Percentiles rank a stretch among this genome's conserved stretches.
Conservation (phyloP, 2,888 invertebrate genomes). For the Ceratothoa steindachneri region DNA sequence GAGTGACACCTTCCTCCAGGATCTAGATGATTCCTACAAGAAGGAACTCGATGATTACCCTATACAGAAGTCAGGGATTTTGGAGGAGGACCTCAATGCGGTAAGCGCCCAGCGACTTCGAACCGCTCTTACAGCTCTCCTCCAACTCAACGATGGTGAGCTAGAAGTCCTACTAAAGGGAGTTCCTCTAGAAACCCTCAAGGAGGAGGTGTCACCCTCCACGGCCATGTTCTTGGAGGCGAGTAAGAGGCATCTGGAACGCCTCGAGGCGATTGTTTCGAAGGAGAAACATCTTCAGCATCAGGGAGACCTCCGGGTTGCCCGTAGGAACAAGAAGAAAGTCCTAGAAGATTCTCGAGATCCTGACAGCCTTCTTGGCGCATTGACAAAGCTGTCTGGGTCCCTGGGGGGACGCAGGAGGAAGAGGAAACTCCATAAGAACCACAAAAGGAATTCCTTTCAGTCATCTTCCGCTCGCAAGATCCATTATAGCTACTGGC, state of each 20-base stretch:
- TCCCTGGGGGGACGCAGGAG: neutral
- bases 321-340: constrained; percentile 2
- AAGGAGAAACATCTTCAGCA: neutral
- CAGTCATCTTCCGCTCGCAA: neutral
- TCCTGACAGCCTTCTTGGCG: constrained; percentile 21
- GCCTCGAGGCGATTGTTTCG: constrained; percentile 16
- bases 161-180: constrained; percentile 23
- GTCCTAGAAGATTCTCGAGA: neutral
- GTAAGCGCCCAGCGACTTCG: constrained; percentile 16
- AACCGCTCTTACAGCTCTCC: constrained; percentile 18
- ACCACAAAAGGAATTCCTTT: neutral
- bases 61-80: neutral
- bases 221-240: constrained; percentile 23
- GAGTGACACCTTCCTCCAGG: neutral
- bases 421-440: neutral
- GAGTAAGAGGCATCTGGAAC: constrained; percentile 14
- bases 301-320: constrained; percentile 15
- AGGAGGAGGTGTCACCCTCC: constrained; percentile 13
- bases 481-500: constrained; percentile 3
- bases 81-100: neutral
- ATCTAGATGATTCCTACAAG: neutral
- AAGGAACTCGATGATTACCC: too few species aligned
- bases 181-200: constrained; percentile 3
- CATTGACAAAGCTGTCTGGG: constrained; percentile 21
- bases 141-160: constrained; percentile 28